These are phyloP conservation scores for Paguma larvata DNA, from an alignment of 2,797 vertebrate genomes.

Conservation along the genomic window DNA sequence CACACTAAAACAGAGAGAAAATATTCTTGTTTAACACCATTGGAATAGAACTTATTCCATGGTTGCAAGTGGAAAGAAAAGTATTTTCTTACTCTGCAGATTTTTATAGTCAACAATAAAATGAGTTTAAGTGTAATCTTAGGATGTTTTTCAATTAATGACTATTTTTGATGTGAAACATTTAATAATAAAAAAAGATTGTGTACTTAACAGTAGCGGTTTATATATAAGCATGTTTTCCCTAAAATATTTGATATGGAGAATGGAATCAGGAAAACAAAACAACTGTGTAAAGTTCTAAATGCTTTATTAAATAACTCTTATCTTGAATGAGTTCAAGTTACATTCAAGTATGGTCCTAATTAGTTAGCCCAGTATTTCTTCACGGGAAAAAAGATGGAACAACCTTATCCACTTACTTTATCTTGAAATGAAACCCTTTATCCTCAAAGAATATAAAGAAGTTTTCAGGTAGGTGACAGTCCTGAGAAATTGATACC, in stretches of 20 bases:
- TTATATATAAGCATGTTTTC: neutral
- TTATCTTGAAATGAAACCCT: conserved; percentile 52
- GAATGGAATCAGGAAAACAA: neutral
- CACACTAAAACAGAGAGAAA: neutral
- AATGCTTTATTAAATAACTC: conserved; percentile 15
- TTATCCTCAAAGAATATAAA: neutral
- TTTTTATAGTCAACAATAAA: neutral
- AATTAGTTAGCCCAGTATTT: conserved; percentile 39
- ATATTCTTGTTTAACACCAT: neutral
- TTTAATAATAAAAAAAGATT: conserved; percentile 53
- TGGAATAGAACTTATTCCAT: neutral
- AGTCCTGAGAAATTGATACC: neutral
- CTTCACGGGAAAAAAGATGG: conserved; percentile 46
- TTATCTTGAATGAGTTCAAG: neutral
- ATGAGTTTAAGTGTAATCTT: conserved; percentile 24
- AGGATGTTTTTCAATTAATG: neutral
- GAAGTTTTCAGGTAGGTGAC: neutral
- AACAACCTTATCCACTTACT: neutral
- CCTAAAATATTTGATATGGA: neutral
- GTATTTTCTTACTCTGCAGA: neutral
- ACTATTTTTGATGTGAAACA: neutral
- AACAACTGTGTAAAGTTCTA: neutral
- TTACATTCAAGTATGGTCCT: neutral
- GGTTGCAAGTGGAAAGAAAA: neutral
- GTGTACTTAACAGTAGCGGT: neutral